Evolutionary conservation across 2,113 vertebrate species (phyloP).

Genomic region (Odobenus rosmarus): DNA sequence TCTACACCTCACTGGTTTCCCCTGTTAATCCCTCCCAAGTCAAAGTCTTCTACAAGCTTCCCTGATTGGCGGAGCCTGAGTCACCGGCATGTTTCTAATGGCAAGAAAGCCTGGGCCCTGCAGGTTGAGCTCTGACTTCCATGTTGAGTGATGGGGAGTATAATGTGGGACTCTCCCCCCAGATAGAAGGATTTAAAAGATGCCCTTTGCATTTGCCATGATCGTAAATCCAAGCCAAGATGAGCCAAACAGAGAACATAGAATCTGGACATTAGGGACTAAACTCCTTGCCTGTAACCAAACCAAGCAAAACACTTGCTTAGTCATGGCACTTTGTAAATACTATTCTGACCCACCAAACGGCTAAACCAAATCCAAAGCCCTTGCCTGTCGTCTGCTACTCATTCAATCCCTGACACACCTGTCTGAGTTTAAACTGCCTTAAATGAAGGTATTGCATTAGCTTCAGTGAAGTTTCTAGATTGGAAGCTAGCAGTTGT

Average conservation of each 20-base stretch:
- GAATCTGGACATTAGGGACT: background rate
- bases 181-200: background rate
- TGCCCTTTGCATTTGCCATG: slow-evolving; percentile 3
- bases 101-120: background rate
- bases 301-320: background rate
- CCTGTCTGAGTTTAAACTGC: slow-evolving; percentile 36
- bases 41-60: background rate
- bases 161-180: background rate
- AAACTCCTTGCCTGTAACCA: slow-evolving; percentile 38
- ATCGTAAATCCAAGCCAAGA: slow-evolving; percentile 22
- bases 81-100: background rate
- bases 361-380: background rate
- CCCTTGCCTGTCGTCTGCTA: background rate
- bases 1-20: background rate
- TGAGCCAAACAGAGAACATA: slow-evolving; percentile 1
- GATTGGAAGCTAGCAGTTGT: slow-evolving; percentile 26
- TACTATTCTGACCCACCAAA: slow-evolving; percentile 3
- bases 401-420: background rate
- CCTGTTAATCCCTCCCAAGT: background rate
- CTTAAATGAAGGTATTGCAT: slow-evolving; percentile 22
- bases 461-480: background rate
- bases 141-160: background rate
- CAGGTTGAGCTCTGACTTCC: slow-evolving; percentile 45
- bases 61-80: background rate
- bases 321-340: slow-evolving; percentile 26